Conservation (phyloP, 2,888 invertebrate species). For the Cinara cedri region DNA sequence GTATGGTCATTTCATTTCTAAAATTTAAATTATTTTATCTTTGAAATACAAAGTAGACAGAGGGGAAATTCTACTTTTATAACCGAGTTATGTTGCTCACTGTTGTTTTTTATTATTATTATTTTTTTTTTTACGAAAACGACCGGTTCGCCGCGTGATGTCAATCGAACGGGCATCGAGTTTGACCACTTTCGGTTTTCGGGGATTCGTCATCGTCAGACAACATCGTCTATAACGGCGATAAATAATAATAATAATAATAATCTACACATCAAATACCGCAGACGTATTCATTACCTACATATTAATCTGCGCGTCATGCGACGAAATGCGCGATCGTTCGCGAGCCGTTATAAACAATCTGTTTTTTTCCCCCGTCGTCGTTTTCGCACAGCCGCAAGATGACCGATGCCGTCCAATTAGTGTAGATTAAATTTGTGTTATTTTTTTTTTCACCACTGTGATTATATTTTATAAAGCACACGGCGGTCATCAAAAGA, state of each 20-base stretch:
- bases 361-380: background rate
- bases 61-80: no score
- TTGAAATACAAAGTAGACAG: no score
- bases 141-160: background rate
- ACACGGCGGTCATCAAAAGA: no score
- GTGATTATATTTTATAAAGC: no score
- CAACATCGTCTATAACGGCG: background rate
- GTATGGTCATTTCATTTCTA: no score
- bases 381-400: no score
- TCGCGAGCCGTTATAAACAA: background rate
- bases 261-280: background rate
- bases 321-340: background rate
- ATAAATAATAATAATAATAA: background rate
- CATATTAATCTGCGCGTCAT: background rate
- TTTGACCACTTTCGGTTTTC: conserved; percentile 52
- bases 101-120: no score
- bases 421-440: no score
- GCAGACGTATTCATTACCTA: background rate
- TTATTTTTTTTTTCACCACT: no score
- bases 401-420: no score
- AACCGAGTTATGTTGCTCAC: no score
- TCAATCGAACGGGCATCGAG: conserved; percentile 14
- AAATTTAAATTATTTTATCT: no score
- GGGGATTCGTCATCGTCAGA: background rate
- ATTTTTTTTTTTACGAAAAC: background rate